Percentiles rank a stretch among this genome's conserved stretches.
Conservation (phyloP, 2,113 vertebrate species). For the Cygnus atratus region DNA sequence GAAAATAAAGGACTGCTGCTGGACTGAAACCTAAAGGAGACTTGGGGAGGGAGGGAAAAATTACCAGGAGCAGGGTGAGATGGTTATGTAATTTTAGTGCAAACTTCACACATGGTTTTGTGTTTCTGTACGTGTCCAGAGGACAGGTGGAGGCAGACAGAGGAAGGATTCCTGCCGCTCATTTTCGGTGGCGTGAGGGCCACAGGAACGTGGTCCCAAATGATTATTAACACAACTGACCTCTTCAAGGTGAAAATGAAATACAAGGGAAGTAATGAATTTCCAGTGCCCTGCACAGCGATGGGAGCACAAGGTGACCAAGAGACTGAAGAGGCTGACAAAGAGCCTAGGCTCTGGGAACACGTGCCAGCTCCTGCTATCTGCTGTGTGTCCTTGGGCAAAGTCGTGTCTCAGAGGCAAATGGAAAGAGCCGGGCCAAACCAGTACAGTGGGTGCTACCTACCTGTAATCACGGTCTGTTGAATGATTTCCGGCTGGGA, state of each 20-base stretch:
- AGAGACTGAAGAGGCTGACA: not conserved
- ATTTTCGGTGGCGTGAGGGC: fast-evolving
- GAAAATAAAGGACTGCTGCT: not conserved
- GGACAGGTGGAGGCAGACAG: not conserved
- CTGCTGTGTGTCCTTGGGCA: conserved; percentile 15
- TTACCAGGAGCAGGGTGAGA: not conserved
- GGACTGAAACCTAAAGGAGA: not conserved
- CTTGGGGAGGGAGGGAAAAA: not conserved
- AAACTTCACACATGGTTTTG: not conserved
- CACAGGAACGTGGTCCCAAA: not conserved
- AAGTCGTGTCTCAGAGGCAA: not conserved
- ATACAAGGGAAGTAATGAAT: not conserved
- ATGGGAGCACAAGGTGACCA: not conserved
- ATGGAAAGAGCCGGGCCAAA: not conserved
- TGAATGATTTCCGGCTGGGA: conserved; percentile 7
- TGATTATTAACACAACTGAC: fast-evolving
- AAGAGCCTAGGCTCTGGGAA: fast-evolving
- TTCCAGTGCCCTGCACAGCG: not conserved
- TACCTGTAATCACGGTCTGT: not conserved
- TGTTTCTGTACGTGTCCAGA: fast-evolving
- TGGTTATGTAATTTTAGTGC: not conserved
- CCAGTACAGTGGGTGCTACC: not conserved
- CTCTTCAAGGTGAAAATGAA: not conserved
- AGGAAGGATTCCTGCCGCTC: not conserved
- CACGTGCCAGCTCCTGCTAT: not conserved